These are phyloP conservation scores for Leguminivora glycinivorella DNA, from an alignment of 1,140 invertebrate genomes.

Conservation along the genomic window DNA sequence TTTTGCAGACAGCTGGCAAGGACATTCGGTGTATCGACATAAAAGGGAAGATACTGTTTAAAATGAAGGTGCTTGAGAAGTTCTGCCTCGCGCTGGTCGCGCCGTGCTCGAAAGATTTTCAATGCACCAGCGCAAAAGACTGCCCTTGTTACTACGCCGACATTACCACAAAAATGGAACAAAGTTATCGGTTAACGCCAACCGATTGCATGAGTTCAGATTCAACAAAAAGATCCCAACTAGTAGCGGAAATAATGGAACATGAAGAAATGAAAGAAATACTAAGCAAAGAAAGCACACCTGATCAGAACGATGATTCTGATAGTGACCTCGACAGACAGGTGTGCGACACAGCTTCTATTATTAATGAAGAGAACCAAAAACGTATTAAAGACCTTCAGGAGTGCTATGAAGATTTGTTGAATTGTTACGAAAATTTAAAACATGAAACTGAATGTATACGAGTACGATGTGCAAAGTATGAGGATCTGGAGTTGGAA, in stretches of 20 bases:
- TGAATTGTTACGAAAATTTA: constrained; percentile 63
- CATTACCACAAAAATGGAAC: constrained; percentile 48
- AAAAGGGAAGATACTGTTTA: constrained; percentile 69
- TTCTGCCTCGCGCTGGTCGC: constrained; percentile 65
- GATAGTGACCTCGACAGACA: constrained; percentile 37
- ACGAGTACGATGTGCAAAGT: constrained; percentile 55
- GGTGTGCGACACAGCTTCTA: constrained; percentile 41
- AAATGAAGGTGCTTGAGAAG: constrained; percentile 70
- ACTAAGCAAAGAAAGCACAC: constrained; percentile 50
- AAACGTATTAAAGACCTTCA: constrained; percentile 65
- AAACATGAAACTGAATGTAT: constrained; percentile 63
- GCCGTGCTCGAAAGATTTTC: constrained; percentile 57
- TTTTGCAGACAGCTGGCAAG: constrained; percentile 62
- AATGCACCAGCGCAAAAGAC: constrained; percentile 31
- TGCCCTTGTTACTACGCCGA: constrained; percentile 61
- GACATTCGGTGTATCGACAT: constrained; percentile 61
- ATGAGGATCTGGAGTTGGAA: constrained; percentile 60
- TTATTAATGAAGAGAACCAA: constrained; percentile 58
- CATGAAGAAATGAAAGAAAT: constrained; percentile 72
- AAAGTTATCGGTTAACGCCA: constrained; percentile 50
- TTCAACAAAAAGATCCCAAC: constrained; percentile 60
- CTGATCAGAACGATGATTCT: constrained; percentile 41
- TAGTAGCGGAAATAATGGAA: constrained; percentile 70
- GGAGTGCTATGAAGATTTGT: constrained; percentile 61
- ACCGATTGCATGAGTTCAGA: constrained; percentile 49